Evolutionary conservation across 2,888 invertebrate species (phyloP).

Genomic region (Lymantria dispar): DNA sequence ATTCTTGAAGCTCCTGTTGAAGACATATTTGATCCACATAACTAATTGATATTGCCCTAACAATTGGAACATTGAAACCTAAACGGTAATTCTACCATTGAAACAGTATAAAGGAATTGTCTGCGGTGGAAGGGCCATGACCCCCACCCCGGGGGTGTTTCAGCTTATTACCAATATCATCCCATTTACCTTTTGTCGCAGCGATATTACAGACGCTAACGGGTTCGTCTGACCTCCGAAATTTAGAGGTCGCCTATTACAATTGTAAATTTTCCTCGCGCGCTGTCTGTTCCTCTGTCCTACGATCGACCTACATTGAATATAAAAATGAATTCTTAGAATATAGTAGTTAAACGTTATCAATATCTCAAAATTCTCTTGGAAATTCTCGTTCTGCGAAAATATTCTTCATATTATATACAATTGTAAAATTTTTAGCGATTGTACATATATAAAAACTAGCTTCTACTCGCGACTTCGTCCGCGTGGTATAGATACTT

Average conservation of each 20-base stretch:
- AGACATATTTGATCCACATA: background rate
- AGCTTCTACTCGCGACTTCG: too few species aligned
- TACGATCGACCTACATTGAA: conserved; percentile 38
- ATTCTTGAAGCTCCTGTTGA: too few species aligned
- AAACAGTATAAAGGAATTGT: background rate
- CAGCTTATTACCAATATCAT: conserved; percentile 18
- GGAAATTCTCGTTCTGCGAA: background rate
- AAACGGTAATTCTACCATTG: background rate
- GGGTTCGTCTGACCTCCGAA: conserved; percentile 28
- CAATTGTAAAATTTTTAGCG: too few species aligned
- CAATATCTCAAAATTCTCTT: background rate
- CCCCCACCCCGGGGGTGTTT: conserved; percentile 1
- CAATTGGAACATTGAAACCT: background rate
- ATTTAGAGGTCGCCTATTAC: conserved; percentile 26
- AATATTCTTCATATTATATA: background rate
- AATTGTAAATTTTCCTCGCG: conserved; percentile 44
- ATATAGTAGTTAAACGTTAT: background rate
- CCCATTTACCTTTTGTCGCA: conserved; percentile 24
- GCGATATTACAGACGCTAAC: conserved; percentile 23
- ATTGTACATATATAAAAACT: too few species aligned
- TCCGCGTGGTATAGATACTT: too few species aligned
- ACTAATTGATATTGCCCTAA: background rate
- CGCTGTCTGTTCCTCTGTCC: conserved; percentile 34
- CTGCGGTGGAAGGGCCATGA: background rate
- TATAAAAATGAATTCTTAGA: conserved; percentile 13